Evolutionary conservation across 2,888 invertebrate genomes (phyloP), one percentile per base, ranked within the genome.

Genomic region (Pecten maximus): DNA sequence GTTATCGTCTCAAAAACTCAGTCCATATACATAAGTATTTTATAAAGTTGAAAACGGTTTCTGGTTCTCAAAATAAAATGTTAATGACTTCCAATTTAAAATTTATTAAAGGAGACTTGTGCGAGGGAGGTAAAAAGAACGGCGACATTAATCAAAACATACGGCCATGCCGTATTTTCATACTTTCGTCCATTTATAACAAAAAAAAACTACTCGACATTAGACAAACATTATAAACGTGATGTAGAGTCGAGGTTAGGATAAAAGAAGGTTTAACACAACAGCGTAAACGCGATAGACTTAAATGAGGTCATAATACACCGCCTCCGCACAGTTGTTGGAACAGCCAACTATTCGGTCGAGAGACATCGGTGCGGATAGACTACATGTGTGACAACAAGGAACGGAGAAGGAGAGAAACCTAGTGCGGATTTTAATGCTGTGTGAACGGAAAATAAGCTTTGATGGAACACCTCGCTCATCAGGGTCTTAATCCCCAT

Each of bases 401-500:
- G 74, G 74, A 74, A 74, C 74, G 74, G 15, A 74, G 74, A 28
- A 16, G 15, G 87, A 87, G n/a, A n/a, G 87, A 87, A 87, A 87
- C 87, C n/a, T 40, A 40, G 40, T 12, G 87, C n/a, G 89, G 50
- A 54, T 60, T 91, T 91, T 87, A 74, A 35, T 74, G 87, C 88
- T 86, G 48, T 89, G 88, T 87, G 87, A 60, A 54, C 40, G 48
- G 23, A 40, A 50, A 39, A 48, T 48, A 40, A 40, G 28, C 44
- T 93, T 92, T 35, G 87, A 92, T 92, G 92, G 92, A 93, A 90
- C 93, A 91, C 87, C 90, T 92, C 88, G 87, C 90, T 92, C 92
- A 92, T 40, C 93, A 94, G 89, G 93, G 93, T 88, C 95, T 95
- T 93, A 97, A 96, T 94, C 98, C 98, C 96, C 98, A 98, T 97